Evolutionary conservation across 2,113 vertebrate genomes (phyloP), one percentile per base, ranked within the genome.

Genomic region (Mystacornis crossleyi): DNA sequence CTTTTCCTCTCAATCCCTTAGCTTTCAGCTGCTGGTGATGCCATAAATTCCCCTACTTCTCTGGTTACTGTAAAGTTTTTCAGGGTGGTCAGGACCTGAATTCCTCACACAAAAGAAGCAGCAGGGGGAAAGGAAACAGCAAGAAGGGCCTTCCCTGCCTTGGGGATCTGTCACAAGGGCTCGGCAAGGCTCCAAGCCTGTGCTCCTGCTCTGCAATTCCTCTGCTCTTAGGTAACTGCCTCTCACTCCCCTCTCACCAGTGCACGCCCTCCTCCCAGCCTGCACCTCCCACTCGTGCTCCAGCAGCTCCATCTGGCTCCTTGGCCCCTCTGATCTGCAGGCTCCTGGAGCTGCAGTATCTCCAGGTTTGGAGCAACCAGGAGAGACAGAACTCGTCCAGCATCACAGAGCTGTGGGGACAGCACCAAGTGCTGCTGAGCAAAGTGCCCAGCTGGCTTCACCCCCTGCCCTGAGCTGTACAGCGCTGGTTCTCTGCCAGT

Each of bases 31-130:
- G 1, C 87, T 40, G 16, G 79, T 82, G 62, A 90, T 6, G 60
- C 88, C 86, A 71, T 74, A 90, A 90, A 96, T 96, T 94, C 87
- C 82, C 85, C 55, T 70, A 51, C 71, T 95, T 95, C 95, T 96
- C 92, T 90, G 85, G 85, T 93, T 93, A 83, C 90, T 95, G 67
- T 81, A 81, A 95, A 92, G 51, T 38, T 67, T 90, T 96, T 89
- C 82, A 78, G 82, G 79, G 90, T 93, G 96, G 85, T 82, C 95
- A 95, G 71, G 54, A 71, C 71, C 38, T 40, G 55, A 94, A 92
- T 78, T 94, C 75, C 72, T 90, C 80, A 53, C 0, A 4, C 16
- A 14, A 29, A 83, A 81, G 67, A 81, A 54, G 42, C 24, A 95
- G n/a, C 17, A 71, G 33, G 12, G 21, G 14, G 34, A 81, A 87